Evolutionary conservation across 2,113 vertebrate species (phyloP).

Genomic region (Cavia porcellus): DNA sequence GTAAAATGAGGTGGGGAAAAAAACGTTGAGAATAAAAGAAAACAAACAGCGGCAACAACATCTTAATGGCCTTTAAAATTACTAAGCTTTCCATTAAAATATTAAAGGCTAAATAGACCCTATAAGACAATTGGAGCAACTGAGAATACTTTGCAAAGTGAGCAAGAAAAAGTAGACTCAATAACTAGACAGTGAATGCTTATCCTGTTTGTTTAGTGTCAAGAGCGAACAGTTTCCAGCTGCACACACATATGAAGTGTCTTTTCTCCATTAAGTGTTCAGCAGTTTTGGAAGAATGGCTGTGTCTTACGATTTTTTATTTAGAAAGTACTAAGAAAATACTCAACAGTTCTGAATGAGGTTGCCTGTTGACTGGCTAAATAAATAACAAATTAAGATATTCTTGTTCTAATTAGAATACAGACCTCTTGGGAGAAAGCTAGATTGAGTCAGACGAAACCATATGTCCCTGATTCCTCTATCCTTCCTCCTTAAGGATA

Average conservation of each 20-base stretch:
- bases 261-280: constrained; percentile 44
- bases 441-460: constrained; percentile 55
- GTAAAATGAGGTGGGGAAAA: neutral
- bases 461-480: constrained; percentile 35
- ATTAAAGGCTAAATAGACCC: neutral
- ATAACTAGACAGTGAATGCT: neutral
- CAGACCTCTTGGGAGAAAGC: constrained; percentile 45
- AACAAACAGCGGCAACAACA: neutral
- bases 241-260: neutral
- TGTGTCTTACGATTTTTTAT: constrained; percentile 49
- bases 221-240: neutral
- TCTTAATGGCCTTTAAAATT: constrained; percentile 38
- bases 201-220: neutral
- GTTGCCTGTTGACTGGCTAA: constrained; percentile 45
- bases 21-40: neutral
- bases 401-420: constrained; percentile 60
- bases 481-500: constrained; percentile 50
- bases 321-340: constrained; percentile 41
- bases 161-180: constrained; percentile 52
- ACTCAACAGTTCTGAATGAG: constrained; percentile 59
- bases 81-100: constrained; percentile 44
- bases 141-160: constrained; percentile 51
- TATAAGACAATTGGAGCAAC: neutral
- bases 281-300: constrained; percentile 55
- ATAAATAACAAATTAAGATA: constrained; percentile 53